Evolutionary conservation across 2,113 vertebrate genomes (phyloP).

Genomic region (Alaudala cheleensis): DNA sequence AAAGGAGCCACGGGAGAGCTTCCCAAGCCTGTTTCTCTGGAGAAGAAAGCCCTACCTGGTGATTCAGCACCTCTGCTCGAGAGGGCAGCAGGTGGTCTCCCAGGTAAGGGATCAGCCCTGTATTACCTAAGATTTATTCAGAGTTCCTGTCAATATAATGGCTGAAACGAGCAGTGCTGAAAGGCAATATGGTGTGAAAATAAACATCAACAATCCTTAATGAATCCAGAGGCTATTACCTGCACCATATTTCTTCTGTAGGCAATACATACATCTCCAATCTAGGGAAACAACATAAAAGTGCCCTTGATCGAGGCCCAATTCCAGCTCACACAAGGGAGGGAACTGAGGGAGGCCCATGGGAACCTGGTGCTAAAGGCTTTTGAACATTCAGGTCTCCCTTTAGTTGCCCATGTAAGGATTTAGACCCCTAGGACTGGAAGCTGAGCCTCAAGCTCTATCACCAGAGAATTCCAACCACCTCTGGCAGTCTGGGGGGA

Average conservation of each 20-base stretch:
- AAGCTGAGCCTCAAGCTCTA: neutral
- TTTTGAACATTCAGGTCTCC: neutral
- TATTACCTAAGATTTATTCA: slow-evolving; percentile 38
- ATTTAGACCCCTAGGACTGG: neutral
- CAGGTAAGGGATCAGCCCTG: slow-evolving; percentile 30
- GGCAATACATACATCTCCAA: slow-evolving; percentile 7
- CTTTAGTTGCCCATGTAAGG: neutral
- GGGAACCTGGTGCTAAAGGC: slow-evolving; percentile 14
- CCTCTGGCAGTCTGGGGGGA: neutral
- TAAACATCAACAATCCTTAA: slow-evolving; percentile 52
- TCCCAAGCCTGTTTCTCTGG: slow-evolving; percentile 3
- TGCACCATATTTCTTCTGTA: slow-evolving; percentile 31
- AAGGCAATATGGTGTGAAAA: slow-evolving; percentile 23
- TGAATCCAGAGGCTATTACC: slow-evolving; percentile 46
- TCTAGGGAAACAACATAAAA: neutral
- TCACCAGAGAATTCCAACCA: neutral
- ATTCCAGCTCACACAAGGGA: neutral
- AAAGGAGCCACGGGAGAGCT: slow-evolving; percentile 46
- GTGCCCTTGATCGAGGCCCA: neutral
- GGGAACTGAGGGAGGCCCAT: neutral
- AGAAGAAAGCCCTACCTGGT: slow-evolving; percentile 42
- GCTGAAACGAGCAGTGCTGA: neutral
- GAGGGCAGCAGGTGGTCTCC: slow-evolving; percentile 20
- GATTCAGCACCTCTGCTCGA: neutral
- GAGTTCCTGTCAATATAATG: slow-evolving; percentile 32